Conservation (phyloP, 2,888 invertebrate species). For the Ceraclea dissimilis region DNA sequence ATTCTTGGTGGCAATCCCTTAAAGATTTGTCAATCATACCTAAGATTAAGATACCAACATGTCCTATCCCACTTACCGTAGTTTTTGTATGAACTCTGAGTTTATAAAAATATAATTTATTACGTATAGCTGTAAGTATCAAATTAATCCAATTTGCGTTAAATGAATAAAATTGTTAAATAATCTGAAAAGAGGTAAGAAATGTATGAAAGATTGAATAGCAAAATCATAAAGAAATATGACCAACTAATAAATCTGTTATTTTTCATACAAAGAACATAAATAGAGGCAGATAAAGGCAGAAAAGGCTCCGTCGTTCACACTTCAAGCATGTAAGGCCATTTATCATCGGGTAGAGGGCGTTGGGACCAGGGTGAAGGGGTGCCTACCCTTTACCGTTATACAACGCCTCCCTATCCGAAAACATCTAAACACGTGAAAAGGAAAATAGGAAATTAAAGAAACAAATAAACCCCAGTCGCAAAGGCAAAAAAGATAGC, state of each 20-base stretch:
- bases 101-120: too few relatives aligned
- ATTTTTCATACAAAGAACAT: conserved; percentile 26
- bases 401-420: background rate
- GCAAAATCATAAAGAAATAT: conserved; percentile 17
- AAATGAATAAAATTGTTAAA: too few relatives aligned
- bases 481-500: conserved; percentile 1
- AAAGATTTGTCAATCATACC: too few relatives aligned
- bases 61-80: too few relatives aligned
- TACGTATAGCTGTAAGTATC: too few relatives aligned
- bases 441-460: conserved; percentile 2
- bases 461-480: conserved; percentile 3
- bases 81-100: too few relatives aligned
- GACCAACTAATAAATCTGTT: conserved; percentile 24
- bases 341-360: conserved; percentile 19
- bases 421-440: background rate
- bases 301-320: conserved; percentile 22
- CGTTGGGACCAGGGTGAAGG: background rate
- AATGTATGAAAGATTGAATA: background rate
- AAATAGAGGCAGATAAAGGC: conserved; percentile 22
- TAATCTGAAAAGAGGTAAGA: background rate
- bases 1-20: too few relatives aligned
- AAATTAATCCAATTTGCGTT: too few relatives aligned
- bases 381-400: conserved; percentile 16
- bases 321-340: conserved; percentile 24
- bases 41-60: too few relatives aligned